phyloP scores from a whole-genome alignment of 2,797 vertebrate species.

The Columba guinea region DNA sequence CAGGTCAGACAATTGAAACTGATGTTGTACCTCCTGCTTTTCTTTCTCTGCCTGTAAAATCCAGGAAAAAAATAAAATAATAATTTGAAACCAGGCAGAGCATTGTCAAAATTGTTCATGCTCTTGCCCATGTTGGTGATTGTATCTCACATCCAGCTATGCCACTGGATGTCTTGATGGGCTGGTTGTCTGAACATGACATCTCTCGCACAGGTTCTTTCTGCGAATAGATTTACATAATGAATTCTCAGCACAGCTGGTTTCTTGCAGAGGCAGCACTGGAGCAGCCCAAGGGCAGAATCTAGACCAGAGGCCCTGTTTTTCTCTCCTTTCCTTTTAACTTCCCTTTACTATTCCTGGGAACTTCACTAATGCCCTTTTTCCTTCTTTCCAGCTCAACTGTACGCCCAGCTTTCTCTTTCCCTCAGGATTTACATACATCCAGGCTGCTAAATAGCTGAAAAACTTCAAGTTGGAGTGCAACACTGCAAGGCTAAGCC shows the following conservation, averaged over 20 bases:
- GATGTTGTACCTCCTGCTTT: slow-evolving; percentile 77
- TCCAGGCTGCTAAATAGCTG: background rate
- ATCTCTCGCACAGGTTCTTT: background rate
- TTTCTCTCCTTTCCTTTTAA: background rate
- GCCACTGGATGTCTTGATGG: background rate
- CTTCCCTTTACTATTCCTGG: background rate
- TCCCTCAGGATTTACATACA: background rate
- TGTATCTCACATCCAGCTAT: background rate
- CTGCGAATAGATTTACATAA: background rate
- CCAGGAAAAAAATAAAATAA: slow-evolving; percentile 66
- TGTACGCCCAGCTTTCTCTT: background rate
- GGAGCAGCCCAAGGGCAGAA: background rate
- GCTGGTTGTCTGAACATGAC: background rate
- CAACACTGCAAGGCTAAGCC: background rate
- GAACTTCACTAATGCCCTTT: background rate
- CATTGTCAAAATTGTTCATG: background rate
- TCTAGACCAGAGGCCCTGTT: background rate
- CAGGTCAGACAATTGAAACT: slow-evolving; percentile 73
- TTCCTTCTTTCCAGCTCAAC: background rate
- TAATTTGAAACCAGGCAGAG: background rate
- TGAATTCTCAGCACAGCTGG: background rate
- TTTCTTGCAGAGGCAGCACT: background rate
- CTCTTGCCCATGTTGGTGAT: background rate
- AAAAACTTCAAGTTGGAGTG: background rate
- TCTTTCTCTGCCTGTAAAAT: slow-evolving; percentile 84